Evolutionary conservation across 1,140 invertebrate species (phyloP), one percentile per base, ranked within the genome.

Genomic region (Oscheius sp.): DNA sequence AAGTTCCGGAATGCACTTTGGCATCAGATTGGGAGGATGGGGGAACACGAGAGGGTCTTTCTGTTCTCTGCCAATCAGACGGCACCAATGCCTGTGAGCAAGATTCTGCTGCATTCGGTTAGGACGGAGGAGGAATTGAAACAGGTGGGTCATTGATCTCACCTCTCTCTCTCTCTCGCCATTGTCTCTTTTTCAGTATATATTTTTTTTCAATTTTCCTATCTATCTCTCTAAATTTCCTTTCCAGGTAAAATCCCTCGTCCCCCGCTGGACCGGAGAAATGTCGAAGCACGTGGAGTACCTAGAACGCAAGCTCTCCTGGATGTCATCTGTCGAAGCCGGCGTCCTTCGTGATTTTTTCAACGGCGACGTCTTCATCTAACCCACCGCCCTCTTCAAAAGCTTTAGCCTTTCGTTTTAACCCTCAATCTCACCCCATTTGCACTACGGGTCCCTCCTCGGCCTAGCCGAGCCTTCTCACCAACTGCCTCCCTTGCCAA

Each of bases 1-100:
- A 76, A 77, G 32, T 82, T 82, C 59, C 82, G 81, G 1, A 76
- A 79, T 58, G 64, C 78, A 23, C 76, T 82, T 35, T 82, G 81
- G 81, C 34, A 45, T 20, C 70, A 67, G 35, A 67, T 84, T 62
- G 65, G 64, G 3, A 63, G 66, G 35, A 46, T 82, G 36, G 59
- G 61, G n/a, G 42, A 65, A 23, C 38, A 79, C 31, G 81, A 82
- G 66, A 63, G 78, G 18, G 62, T 72, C 32, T 49, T 82, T 23
- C 66, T 82, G 15, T 83, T 82, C 67, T 82, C 80, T 31, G 72
- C 79, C 4, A 82, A 82, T 71, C 46, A 74, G 10, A 68, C 36
- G 1, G 52, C 26, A 32, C 38, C 59, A 31, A 42, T 38, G n/a
- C 66, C 63, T 15, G 63, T 36, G 4, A 67, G 62, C n/a, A 63